Evolutionary conservation across 2,888 invertebrate species (phyloP), one percentile per base, ranked within the genome.

Genomic region (Nomada fucata): DNA sequence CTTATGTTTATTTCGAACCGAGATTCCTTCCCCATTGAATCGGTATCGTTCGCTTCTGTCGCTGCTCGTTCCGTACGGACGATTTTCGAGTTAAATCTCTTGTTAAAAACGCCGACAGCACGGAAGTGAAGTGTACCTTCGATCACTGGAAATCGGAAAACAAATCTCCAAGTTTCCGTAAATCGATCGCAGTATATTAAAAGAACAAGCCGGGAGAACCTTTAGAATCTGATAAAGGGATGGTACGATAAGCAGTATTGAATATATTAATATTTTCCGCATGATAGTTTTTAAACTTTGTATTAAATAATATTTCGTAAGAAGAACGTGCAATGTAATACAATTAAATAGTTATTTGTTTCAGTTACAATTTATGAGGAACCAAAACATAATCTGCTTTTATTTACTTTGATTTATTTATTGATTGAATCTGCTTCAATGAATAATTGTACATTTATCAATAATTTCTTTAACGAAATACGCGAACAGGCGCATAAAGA

Each of bases 1-100:
- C 63, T 75, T n/a, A n/a, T 67, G 47, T 55, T 78, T 78, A 79
- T 52, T 75, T 52, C 26, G 57, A 64, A 76, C 63, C 20, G 44
- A 44, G 42, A 20, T 52, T 55, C 52, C 29, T 20, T 20, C 9
- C 44, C n/a, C 23, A 26, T 55, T 23, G 57, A 72, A 23, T 20
- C 15, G 20, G 29, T 15, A 1, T 18, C 18, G 9, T 13, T 47
- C 23, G 1, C 20, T 11, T 15, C 50, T 10, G 42, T 64, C 47
- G 23, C 5, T 15, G 23, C 2, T 7, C 55, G 47, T 59, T 50
- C 44, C 57, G 59, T 3, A n/a, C 26, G 26, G 26, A 26, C 50
- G 50, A 67, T 74, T 67, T 67, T 52, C 67, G 23, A 50, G 65
- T 73, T 73, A 73, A 61, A 47, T 59, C 47, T 23, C n/a, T 50